Conservation (phyloP, 23 tunicate species). For the Phallusia fumigata region DNA sequence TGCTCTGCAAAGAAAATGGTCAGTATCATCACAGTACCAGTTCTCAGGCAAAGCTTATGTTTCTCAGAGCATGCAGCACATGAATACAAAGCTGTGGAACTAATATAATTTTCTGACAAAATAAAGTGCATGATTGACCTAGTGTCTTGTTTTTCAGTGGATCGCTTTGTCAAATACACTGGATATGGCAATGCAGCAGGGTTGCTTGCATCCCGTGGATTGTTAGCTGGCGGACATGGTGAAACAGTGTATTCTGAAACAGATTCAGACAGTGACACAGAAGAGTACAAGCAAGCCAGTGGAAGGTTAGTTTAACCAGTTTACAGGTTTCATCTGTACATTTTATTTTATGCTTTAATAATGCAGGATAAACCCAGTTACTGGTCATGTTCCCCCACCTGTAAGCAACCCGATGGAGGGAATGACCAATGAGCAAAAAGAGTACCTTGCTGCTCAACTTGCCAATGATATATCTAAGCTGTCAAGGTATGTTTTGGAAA, state of each 20-base stretch:
- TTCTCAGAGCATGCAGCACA: not conserved
- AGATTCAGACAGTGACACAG: conserved; percentile 87
- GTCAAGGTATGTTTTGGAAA: conserved; percentile 47
- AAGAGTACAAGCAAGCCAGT: conserved; percentile 71
- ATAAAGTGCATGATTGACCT: not conserved
- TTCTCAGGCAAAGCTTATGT: not conserved
- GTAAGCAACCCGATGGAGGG: conserved; percentile 66
- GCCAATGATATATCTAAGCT: conserved; percentile 75
- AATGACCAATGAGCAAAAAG: conserved; percentile 93
- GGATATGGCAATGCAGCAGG: conserved; percentile 99
- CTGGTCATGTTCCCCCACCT: conserved; percentile 84
- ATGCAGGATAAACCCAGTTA: conserved; percentile 72
- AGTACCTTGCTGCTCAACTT: conserved; percentile 85
- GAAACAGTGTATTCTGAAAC: conserved; percentile 70
- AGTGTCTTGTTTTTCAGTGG: conserved; percentile 30
- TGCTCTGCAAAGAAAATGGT: conserved; percentile 90
- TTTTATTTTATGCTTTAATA: not conserved
- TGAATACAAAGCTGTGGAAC: not conserved
- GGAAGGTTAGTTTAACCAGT: conserved; percentile 30
- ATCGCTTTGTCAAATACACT: conserved; percentile 83
- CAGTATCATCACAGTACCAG: too few species aligned
- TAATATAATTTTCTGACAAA: not conserved
- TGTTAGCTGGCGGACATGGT: conserved; percentile 82
- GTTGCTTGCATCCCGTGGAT: conserved; percentile 65
- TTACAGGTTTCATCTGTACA: not conserved